Percentiles rank a stretch among this genome's conserved stretches.
Conservation (phyloP, 2,797 vertebrate species). For the Natrix natrix region DNA sequence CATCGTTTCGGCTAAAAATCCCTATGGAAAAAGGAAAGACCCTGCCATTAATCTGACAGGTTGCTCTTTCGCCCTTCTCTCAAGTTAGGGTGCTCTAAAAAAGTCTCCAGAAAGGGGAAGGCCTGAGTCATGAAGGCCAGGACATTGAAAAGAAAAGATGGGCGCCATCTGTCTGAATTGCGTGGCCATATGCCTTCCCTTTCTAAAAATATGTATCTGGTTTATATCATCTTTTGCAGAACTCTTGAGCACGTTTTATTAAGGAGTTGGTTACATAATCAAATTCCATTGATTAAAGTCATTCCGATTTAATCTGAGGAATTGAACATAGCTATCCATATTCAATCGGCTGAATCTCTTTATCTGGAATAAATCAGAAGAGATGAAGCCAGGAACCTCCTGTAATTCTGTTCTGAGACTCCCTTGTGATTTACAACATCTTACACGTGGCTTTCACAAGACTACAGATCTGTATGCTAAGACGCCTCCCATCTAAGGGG, state of each 20-base stretch:
- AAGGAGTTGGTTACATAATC: not conserved
- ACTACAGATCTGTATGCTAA: too few species aligned
- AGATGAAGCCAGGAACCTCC: not conserved
- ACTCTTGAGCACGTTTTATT: not conserved
- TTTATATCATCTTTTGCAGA: accelerated
- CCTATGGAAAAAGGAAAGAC: slow-evolving; percentile 18
- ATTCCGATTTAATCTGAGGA: not conserved
- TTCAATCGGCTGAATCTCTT: not conserved
- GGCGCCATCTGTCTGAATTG: not conserved
- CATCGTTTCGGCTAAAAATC: slow-evolving; percentile 31
- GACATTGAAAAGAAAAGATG: not conserved
- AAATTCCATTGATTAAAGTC: not conserved
- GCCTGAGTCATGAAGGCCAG: not conserved
- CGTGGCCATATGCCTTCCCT: not conserved
- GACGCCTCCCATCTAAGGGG: not conserved
- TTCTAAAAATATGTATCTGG: not conserved
- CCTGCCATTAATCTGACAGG: not conserved
- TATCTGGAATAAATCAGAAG: not conserved
- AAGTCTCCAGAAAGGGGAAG: not conserved
- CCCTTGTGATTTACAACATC: not conserved
- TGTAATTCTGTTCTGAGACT: not conserved
- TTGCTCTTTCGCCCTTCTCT: not conserved
- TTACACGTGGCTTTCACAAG: not conserved
- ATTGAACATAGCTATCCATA: not conserved
- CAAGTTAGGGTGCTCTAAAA: slow-evolving; percentile 20